Conservation (phyloP, 2,888 invertebrate species). For the Clistopyga incitator region DNA sequence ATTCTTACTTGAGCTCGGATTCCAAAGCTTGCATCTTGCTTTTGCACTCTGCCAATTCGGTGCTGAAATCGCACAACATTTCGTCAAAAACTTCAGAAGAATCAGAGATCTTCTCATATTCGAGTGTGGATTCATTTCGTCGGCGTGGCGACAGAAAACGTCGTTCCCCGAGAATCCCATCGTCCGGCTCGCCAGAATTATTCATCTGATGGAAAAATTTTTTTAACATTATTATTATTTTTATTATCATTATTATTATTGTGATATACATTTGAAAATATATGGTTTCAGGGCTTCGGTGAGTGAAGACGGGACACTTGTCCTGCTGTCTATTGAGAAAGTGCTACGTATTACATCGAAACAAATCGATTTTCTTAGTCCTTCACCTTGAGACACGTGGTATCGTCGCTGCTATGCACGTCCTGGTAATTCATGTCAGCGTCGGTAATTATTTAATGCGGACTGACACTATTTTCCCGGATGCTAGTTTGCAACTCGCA, state of each 20-base stretch:
- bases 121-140: not conserved
- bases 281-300: not conserved
- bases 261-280: too few species aligned
- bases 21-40: constrained; percentile 6
- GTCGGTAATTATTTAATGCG: not conserved
- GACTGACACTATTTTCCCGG: not conserved
- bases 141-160: not conserved
- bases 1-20: constrained; percentile 47
- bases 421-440: not conserved
- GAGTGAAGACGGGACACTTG: not conserved
- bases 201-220: constrained; percentile 23
- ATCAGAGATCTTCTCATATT: not conserved
- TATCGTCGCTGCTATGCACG: not conserved
- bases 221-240: too few species aligned
- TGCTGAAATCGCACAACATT: constrained; percentile 13
- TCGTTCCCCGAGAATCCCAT: not conserved
- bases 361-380: constrained; percentile 1
- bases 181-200: not conserved
- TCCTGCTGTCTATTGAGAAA: not conserved
- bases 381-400: not conserved
- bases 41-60: constrained; percentile 20
- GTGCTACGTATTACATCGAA: not conserved
- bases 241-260: too few species aligned
- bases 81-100: not conserved
- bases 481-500: not conserved